Evolutionary conservation across 2,888 invertebrate species (phyloP), one percentile per base, ranked within the genome.

Genomic region (Busseola fusca): DNA sequence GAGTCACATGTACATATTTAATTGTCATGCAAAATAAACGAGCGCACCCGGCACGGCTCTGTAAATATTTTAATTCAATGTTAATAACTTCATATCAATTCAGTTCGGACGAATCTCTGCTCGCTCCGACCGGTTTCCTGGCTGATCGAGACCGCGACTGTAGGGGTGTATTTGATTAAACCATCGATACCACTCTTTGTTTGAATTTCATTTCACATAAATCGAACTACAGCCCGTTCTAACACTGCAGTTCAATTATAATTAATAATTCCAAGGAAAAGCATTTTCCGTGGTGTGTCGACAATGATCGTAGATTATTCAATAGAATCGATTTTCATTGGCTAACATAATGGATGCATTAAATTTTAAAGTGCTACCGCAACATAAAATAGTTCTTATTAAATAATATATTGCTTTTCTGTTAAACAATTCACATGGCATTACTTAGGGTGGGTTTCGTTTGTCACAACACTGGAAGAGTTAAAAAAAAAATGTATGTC

Each of bases 21-120:
- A 91, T 93, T 93, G 93, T 93, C 90, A 94, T 93, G 94, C 91
- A 92, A 92, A 93, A 90, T 90, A 89, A 91, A 89, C 89, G 88
- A 90, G 81, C 86, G 86, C 91, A 91, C 87, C 90, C 90, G 89
- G 89, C 88, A 85, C 83, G 78, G 87, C 84, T 89, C 87, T 87
- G 91, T 92, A 91, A 93, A 93, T 93, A 93, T 93, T 92, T 91
- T 90, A 93, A 93, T 92, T 91, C 90, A 89, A 93, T 92, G 91
- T 89, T 93, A 93, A 93, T 93, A 93, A 90, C 92, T 92, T 90
- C 87, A 91, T 92, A 89, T 90, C 84, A 87, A 87, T 88, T 87
- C 86, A 83, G 84, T 88, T 87, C 83, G 84, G 85, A 84, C 62
- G 78, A 79, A 82, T 87, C 83, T 80, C 72, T 78, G 80, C 80